A percentile compares a stretch with the other conserved stretches of the same genome.
These are phyloP conservation scores for Chaetodon trifasciatus DNA, from an alignment of 2,797 vertebrate genomes.

Conservation along the genomic window DNA sequence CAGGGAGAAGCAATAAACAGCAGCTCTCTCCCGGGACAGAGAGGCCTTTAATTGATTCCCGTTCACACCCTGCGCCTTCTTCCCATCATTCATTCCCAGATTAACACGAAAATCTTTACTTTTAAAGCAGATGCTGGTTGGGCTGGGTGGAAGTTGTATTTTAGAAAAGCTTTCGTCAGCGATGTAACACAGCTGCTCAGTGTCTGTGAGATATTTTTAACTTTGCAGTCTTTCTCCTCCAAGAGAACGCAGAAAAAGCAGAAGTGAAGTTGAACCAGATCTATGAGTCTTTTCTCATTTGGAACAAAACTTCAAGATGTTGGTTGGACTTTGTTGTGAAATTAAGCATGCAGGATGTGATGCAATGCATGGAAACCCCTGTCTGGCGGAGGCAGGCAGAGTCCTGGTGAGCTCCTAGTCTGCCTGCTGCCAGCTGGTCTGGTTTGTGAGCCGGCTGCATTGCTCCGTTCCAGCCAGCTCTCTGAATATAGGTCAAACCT, in stretches of 20 bases:
- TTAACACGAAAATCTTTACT: slow-evolving; percentile 22
- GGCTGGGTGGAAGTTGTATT: slow-evolving; percentile 2
- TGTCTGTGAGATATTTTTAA: slow-evolving; percentile 72
- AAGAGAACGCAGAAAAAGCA: slow-evolving; percentile 37
- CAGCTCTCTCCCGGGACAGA: slow-evolving; percentile 72
- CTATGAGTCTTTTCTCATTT: slow-evolving; percentile 9
- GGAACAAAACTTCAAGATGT: slow-evolving; percentile 15
- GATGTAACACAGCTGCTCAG: slow-evolving; percentile 56
- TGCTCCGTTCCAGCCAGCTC: slow-evolving; percentile 59
- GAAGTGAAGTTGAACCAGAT: slow-evolving; percentile 24
- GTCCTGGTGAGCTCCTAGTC: slow-evolving; percentile 54
- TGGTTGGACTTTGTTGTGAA: slow-evolving; percentile 51
- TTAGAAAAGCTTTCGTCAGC: slow-evolving; percentile 33
- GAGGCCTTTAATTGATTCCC: slow-evolving; percentile 74
- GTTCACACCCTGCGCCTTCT: slow-evolving; percentile 53
- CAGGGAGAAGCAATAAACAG: slow-evolving; percentile 78
- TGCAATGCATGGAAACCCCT: slow-evolving; percentile 75
- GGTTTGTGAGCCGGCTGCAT: slow-evolving; percentile 60
- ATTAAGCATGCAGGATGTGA: slow-evolving; percentile 72
- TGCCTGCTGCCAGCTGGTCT: slow-evolving; percentile 73
- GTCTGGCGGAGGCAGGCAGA: slow-evolving; percentile 60
- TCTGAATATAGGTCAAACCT: slow-evolving; percentile 81
- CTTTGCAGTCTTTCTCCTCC: slow-evolving; percentile 30
- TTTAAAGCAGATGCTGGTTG: slow-evolving; percentile 11
- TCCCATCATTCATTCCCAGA: slow-evolving; percentile 41